Base-by-base conservation (phyloP, 1,140 invertebrate genomes). In the Drosophila pruinosa region DNA sequence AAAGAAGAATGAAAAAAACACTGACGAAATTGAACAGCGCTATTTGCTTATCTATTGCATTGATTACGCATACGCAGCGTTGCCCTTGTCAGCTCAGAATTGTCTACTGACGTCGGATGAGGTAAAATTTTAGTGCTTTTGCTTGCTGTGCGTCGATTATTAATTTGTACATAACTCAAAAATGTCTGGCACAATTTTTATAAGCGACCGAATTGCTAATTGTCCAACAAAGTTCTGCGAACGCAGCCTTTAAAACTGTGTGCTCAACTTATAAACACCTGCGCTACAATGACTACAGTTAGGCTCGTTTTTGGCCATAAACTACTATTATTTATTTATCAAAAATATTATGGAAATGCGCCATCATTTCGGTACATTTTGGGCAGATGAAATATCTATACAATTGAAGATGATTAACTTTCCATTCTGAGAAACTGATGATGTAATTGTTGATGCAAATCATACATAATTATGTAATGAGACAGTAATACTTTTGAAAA, bases 31-130 rank as follows among this genome's bases (percentile, higher is more conserved):
- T 38, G 7, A 22, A 24, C 26, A 47, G 34, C 15, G 8, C 47
- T 45, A 47, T 48, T 48, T 48, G 15, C 31, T 26, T 62, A 73
- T 73, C 12, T 45, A 52, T 22, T 4, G 17, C 15, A 22, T 22
- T 17, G 31, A 64, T 75, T 77, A 77, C 68, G 59, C 67, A 77
- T 76, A 76, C 74, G 72, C 72, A 64, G 15, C 7, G 48, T 76
- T 26, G 58, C 17, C n/a, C 57, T 15, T 41, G 22, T 47, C 17
- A 15, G 28, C 1, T 12, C 24, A 14, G 31, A 47, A 54, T 31
- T 63, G 47, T 19, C 17, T 24, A 57, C 28, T 64, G 76, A 74
- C 75, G 76, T 64, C 43, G 31, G 12, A n/a, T 12, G 71, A 10
- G 14, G 22, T 21, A 12, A 54, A 53, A 41, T 63, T 43, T 31